Base-by-base conservation (phyloP, 2,888 invertebrate species). In the Spisula subtruncata region DNA sequence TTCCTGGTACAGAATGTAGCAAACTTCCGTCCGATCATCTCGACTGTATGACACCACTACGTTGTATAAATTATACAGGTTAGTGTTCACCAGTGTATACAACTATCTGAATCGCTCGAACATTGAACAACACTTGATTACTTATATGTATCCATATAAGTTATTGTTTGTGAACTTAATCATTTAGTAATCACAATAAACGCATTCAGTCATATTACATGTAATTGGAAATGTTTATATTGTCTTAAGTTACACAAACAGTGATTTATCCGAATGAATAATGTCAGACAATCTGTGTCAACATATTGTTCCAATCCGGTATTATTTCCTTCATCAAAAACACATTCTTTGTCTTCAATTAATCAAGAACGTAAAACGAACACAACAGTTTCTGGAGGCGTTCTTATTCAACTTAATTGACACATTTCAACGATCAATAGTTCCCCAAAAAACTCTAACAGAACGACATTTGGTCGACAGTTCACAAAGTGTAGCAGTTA, bases 11-110 rank as follows among this genome's bases (percentile, higher is more conserved):
- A 87, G 8, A 83, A 16, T 41, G 32, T 10, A 8, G 80, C 18
- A 54, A 85, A 35, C n/a, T 79, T 54, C 12, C 46, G 71, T 25
- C 79, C 51, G 41, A 79, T 29, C 80, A 85, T 80, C 25, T 46
- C 54, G 18, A 25, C 25, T 20, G 18, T 32, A 16, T 29, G 41
- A 8, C 41, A 41, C 41, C 41, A 41, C 41, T 41, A 2, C 8
- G 41, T 41, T 41, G 8, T 5, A 41, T 41, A 8, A n/a, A n/a
- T n/a, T n/a, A n/a, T n/a, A n/a, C n/a, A n/a, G n/a, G n/a, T n/a
- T 41, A 41, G 41, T 41, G 2, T 2, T 41, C 41, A 41, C 41
- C 51, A 51, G 51, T 51, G 12, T 51, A 51, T 8, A 1, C 14
- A 4, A 12, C 51, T 16, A 16, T 51, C 12, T 51, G 51, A 41